Base-by-base conservation (phyloP, 2,113 vertebrate genomes). In the Saguinus midas region DNA sequence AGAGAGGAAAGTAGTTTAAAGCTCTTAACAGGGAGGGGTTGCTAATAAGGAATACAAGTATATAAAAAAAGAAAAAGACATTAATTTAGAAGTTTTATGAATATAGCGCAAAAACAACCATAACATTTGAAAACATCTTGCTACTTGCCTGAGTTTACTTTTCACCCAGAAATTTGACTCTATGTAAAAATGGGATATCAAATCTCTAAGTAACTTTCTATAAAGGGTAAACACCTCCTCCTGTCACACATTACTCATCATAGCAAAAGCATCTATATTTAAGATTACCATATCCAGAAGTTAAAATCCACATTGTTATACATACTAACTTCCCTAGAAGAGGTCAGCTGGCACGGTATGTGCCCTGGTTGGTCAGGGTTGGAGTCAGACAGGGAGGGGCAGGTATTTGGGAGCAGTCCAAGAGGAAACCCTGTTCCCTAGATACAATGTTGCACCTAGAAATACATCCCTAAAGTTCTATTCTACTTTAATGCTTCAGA, bases 121-220 rank as follows among this genome's bases (percentile, higher is more conserved):
- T 61, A 91, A 8, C 86, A 68, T 52, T 82, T 89, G 52, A 79
- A 96, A 97, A 75, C 3, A 78, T 73, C 17, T 40, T 91, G 18
- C 66, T 75, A 75, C 20, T 92, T 92, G 29, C 29, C n/a, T 73
- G 3, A 73, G 85, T 88, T 91, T 68, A 52, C 25, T 90, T 87
- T 96, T 68, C 18, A 82, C 43, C 78, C 52, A 45, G 45, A 96
- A 95, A 91, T 89, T 68, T 94, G 35, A 87, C 68, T 96, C 57
- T 35, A 82, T 73, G 27, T 61, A 92, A 94, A 97, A 94, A 94
- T 72, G 94, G 32, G 61, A 58, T 48, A 61, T 68, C 52, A 18
- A 57, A 55, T 87, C 43, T 58, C 13, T 86, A 16, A 64, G 82
- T 91, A 93, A 95, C 58, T 93, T 94, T 87, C 68, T 78, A 40